phyloP scores from a whole-genome alignment of 2,888 invertebrate species.

The Lissocephala sabroskyi region DNA sequence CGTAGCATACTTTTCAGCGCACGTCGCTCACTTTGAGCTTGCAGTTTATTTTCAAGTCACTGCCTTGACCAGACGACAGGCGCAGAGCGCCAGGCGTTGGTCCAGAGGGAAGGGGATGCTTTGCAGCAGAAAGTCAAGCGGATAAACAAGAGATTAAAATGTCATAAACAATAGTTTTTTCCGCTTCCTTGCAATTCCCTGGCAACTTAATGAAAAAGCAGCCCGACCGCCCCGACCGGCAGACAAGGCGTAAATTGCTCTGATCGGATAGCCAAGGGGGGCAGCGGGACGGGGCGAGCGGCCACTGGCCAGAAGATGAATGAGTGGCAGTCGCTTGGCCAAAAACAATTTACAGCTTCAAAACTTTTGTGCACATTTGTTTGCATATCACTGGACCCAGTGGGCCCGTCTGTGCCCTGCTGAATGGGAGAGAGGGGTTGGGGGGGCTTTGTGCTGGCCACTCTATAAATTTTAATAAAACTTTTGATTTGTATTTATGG shows the following conservation, averaged over 20 bases:
- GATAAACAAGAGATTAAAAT: constrained; percentile 65
- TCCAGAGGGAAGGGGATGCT: too few relatives aligned
- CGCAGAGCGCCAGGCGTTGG: neutral
- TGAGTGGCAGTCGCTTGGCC: constrained; percentile 20
- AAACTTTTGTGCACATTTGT: too few relatives aligned
- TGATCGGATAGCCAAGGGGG: too few relatives aligned
- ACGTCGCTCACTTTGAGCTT: neutral
- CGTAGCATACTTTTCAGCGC: neutral
- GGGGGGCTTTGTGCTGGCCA: too few relatives aligned
- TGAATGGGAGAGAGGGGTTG: neutral
- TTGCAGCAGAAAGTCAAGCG: constrained; percentile 52
- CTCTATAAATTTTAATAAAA: constrained; percentile 62
- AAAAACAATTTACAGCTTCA: too few relatives aligned
- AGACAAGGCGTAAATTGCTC: constrained; percentile 24
- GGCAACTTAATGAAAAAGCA: constrained; percentile 55
- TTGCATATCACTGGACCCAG: too few relatives aligned
- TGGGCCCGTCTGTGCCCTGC: too few relatives aligned
- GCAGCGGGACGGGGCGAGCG: too few relatives aligned
- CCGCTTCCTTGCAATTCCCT: constrained; percentile 15
- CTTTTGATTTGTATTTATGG: constrained; percentile 63
- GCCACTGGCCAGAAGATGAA: constrained; percentile 6
- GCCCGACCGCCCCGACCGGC: neutral
- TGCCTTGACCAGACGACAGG: constrained; percentile 37
- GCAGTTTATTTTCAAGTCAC: neutral
- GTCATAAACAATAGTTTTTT: constrained; percentile 48